Base-by-base conservation (phyloP, 2,113 vertebrate species). In the Gallinago undulata region DNA sequence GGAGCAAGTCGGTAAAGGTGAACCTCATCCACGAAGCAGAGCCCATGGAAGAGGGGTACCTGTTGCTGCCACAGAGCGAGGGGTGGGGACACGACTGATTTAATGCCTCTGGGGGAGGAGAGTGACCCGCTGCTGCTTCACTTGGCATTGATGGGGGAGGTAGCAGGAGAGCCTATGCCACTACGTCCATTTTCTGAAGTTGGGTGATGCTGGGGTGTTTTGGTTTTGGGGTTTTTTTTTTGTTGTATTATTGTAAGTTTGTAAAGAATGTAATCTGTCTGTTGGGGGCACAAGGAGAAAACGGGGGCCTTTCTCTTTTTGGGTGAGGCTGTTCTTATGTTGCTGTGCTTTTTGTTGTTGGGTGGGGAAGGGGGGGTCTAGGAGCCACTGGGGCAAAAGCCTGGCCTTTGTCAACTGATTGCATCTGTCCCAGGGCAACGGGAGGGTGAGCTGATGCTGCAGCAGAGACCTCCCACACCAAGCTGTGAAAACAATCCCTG, bases 181-280 rank as follows among this genome's bases (percentile, higher is more conserved):
- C 93, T 91, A 45, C 1, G 0, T 93, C 78, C 47, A 2, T 96
- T 87, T 91, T 68, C 66, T 86, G 78, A 94, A 96, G 86, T 30
- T 90, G 90, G 81, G 83, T 90, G 55, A 81, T 43, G 4, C 35
- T 72, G 83, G 82, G 47, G 2, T 22, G 22, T 48, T 23, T 66
- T 17, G 39, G 27, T 15, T 28, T 21, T 47, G 21, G 16, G 59
- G 16, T 51, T 25, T 56, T 24, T 43, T 70, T 51, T 25, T 56
- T 24, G n/a, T 70, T 96, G 70, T 97, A 89, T 95, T 97, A 94
- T 96, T 97, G 96, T 97, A 97, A 95, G 95, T 96, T 97, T 97
- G 97, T 97, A 97, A 97, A 97, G 97, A 97, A 97, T 97, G 93
- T 97, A 97, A 97, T 93, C 96, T 96, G 96, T 96, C 94, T 97